These are phyloP conservation scores for Sphaerodactylus townsendi DNA, from an alignment of 2,113 vertebrate species.

Conservation along the genomic window DNA sequence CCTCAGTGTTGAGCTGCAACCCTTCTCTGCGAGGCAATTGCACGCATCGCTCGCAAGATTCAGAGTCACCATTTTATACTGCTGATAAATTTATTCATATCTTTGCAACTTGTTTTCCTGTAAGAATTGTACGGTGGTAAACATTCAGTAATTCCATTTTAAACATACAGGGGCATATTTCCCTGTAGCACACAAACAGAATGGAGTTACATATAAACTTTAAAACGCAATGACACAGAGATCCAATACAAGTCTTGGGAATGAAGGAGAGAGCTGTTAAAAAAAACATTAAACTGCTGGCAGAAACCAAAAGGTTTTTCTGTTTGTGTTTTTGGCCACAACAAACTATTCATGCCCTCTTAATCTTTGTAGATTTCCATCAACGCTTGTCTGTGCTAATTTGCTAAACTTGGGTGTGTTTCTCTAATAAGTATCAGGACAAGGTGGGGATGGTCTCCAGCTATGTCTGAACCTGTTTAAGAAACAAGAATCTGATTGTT, in stretches of 20 bases:
- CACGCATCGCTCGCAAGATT: too few relatives aligned
- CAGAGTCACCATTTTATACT: background rate
- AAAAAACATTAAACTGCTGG: background rate
- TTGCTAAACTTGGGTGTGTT: background rate
- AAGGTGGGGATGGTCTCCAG: background rate
- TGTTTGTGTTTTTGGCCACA: too few relatives aligned
- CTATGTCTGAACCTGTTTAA: background rate
- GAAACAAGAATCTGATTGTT: background rate
- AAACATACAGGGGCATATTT: background rate
- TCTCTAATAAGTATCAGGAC: background rate
- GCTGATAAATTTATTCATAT: background rate
- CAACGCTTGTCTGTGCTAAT: background rate
- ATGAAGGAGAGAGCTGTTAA: too few relatives aligned
- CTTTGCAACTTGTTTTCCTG: background rate
- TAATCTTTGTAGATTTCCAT: background rate
- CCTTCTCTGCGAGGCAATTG: too few relatives aligned
- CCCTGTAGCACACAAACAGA: background rate
- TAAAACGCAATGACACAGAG: background rate
- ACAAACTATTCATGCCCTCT: background rate
- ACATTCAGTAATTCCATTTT: background rate
- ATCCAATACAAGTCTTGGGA: background rate
- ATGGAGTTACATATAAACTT: background rate
- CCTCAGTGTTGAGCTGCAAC: too few relatives aligned
- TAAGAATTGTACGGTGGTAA: background rate
- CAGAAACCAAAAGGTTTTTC: background rate